Evolutionary conservation across 2,113 vertebrate species (phyloP).

Genomic region (Mus pahari): DNA sequence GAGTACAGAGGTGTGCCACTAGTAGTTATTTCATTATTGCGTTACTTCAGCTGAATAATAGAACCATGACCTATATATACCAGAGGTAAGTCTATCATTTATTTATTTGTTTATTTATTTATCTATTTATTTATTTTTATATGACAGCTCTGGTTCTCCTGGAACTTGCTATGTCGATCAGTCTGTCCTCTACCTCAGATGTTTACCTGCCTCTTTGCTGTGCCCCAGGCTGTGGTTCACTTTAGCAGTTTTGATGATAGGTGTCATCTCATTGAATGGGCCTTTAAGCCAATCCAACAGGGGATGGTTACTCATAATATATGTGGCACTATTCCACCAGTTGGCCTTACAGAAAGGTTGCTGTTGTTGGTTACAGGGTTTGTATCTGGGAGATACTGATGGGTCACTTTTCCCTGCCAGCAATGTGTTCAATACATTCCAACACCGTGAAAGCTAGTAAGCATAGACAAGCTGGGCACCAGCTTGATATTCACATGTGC

Average conservation of each 20-base stretch:
- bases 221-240: background rate
- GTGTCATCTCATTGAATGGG: no score
- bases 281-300: no score
- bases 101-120: no score
- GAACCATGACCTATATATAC: no score
- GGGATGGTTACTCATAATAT: background rate
- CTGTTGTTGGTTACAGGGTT: background rate
- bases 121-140: no score
- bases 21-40: background rate
- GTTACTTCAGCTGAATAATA: background rate
- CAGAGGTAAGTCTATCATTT: no score
- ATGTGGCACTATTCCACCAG: background rate
- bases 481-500: background rate
- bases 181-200: no score
- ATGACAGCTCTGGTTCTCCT: no score
- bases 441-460: background rate
- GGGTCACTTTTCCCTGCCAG: background rate
- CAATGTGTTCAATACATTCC: background rate
- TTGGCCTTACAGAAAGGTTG: background rate
- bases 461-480: background rate
- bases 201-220: no score
- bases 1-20: no score
- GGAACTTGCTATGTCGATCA: no score
- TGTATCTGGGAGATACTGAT: background rate
- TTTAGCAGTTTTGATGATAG: background rate